Conservation (phyloP, 2,797 vertebrate genomes). For the Brachyalestes nurse region DNA sequence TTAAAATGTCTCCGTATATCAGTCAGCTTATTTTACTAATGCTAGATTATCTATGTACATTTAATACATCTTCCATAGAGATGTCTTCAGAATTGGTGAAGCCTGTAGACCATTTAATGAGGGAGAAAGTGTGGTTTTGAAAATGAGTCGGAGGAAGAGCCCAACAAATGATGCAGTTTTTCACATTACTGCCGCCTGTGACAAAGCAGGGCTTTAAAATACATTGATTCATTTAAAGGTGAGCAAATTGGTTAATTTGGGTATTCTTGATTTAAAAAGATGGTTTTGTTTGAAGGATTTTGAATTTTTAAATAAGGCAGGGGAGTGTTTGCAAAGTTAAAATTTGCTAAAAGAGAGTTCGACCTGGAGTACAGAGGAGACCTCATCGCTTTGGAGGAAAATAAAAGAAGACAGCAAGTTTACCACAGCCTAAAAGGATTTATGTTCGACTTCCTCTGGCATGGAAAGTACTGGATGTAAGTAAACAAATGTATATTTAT, state of each 20-base stretch:
- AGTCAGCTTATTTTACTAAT: not conserved
- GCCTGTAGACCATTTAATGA: too few relatives aligned
- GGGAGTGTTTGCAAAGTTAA: not conserved
- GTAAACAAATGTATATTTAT: too few relatives aligned
- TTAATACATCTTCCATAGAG: not conserved
- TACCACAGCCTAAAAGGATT: too few relatives aligned
- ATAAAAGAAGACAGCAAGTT: too few relatives aligned
- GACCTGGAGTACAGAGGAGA: not conserved
- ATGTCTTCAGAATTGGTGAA: not conserved
- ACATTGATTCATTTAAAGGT: slow-evolving; percentile 5
- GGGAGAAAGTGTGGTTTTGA: not conserved
- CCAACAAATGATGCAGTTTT: slow-evolving; percentile 3
- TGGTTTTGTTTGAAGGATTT: not conserved
- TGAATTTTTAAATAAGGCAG: not conserved
- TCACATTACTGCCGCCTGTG: not conserved
- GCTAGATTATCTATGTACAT: not conserved
- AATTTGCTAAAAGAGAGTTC: not conserved
- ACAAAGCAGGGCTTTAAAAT: slow-evolving; percentile 2
- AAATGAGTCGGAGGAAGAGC: not conserved
- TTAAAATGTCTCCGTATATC: not conserved
- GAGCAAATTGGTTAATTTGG: not conserved
- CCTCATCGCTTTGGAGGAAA: not conserved
- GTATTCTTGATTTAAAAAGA: not conserved
- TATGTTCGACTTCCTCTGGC: too few relatives aligned
- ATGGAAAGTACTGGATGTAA: too few relatives aligned